Conservation (phyloP, 2,797 vertebrate species). For the Pantherophis alleghaniensis region DNA sequence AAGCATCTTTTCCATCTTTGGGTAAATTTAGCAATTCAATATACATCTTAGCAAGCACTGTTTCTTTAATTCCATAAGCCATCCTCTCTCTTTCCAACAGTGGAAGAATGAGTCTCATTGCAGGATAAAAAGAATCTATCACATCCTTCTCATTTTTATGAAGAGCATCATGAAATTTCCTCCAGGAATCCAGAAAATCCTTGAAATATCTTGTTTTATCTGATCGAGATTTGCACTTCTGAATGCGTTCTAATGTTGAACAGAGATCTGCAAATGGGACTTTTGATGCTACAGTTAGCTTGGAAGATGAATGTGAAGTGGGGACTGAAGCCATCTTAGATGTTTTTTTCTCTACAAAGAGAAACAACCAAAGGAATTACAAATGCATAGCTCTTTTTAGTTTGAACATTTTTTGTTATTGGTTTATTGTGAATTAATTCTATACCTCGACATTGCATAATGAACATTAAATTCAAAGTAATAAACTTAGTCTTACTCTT, state of each 20-base stretch:
- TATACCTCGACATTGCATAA: neutral
- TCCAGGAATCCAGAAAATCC: constrained; percentile 92
- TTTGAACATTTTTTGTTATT: fast-evolving
- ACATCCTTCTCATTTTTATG: constrained; percentile 82
- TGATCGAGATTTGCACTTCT: constrained; percentile 82
- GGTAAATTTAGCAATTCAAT: constrained; percentile 90
- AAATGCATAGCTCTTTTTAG: fast-evolving
- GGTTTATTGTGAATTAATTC: neutral
- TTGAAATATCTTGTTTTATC: constrained; percentile 85
- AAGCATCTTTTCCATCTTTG: constrained; percentile 88
- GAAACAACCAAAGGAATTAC: neutral
- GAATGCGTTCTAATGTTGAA: constrained; percentile 87
- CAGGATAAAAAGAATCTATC: constrained; percentile 92
- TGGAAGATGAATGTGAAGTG: constrained; percentile 39
- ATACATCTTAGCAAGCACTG: constrained; percentile 93
- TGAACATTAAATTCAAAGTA: neutral
- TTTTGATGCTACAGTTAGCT: constrained; percentile 79
- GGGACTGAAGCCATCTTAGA: constrained; percentile 70
- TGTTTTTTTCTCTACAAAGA: constrained; percentile 27
- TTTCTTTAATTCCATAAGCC: constrained; percentile 98
- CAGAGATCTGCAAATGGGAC: constrained; percentile 93
- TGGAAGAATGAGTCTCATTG: constrained; percentile 93
- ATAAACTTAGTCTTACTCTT: neutral
- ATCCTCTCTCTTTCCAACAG: constrained; percentile 90
- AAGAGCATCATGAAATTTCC: constrained; percentile 87